These are phyloP conservation scores for Bombus waltoni DNA, from an alignment of 1,140 invertebrate genomes.

Conservation along the genomic window DNA sequence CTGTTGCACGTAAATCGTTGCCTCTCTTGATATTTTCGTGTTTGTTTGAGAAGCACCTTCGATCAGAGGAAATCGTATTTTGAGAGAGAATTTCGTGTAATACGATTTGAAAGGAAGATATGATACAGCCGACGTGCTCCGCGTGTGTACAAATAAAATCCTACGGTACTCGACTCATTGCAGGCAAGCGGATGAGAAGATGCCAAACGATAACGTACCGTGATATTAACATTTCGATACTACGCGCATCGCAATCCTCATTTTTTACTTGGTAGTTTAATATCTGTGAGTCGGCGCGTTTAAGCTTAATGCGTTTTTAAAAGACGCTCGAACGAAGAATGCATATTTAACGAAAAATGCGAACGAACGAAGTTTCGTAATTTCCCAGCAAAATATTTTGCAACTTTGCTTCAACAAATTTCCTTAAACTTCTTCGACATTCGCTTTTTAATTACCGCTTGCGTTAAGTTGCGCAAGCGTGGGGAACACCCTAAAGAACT, in stretches of 20 bases:
- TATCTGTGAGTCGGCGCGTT: not conserved
- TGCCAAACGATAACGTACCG: not conserved
- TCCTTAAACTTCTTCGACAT: not conserved
- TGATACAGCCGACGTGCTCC: not conserved
- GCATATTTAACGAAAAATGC: not conserved
- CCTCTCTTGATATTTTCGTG: not conserved
- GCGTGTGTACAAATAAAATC: not conserved
- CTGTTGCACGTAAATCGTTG: not conserved
- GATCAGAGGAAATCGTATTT: constrained; percentile 16
- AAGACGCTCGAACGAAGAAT: not conserved
- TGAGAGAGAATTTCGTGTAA: constrained; percentile 23
- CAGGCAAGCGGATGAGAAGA: not conserved
- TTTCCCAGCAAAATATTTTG: not conserved
- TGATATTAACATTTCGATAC: not conserved
- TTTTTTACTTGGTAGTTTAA: not conserved
- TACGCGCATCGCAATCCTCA: not conserved
- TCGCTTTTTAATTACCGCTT: not conserved
- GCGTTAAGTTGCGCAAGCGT: too few relatives aligned
- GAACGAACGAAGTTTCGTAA: not conserved
- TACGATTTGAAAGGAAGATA: constrained; percentile 21
- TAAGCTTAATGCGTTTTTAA: not conserved
- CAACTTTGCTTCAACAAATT: not conserved
- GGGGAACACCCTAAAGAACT: too few relatives aligned
- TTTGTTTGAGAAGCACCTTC: constrained; percentile 8
- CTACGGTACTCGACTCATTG: not conserved